Percentiles rank a stretch among this genome's conserved stretches.
Conservation (phyloP, 1,140 invertebrate species). For the Sminthurinus signatus region DNA sequence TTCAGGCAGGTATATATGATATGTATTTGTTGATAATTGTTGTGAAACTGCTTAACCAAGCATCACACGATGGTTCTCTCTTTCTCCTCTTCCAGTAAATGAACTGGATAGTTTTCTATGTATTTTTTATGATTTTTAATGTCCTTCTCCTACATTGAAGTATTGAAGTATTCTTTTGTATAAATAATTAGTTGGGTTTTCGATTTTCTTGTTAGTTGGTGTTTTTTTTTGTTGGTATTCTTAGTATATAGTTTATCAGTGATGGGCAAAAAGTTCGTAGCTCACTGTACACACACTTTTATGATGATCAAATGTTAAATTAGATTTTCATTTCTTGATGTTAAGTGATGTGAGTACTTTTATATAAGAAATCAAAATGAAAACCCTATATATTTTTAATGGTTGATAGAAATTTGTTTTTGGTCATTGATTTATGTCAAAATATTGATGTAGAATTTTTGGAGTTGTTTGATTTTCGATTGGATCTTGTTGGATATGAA, state of each 20-base stretch:
- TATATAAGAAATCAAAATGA: too few relatives aligned
- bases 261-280: too few relatives aligned
- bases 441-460: neutral
- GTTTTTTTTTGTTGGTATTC: too few relatives aligned
- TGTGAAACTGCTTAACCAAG: neutral
- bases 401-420: too few relatives aligned
- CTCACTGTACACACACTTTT: too few relatives aligned
- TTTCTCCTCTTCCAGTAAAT: neutral
- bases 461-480: neutral
- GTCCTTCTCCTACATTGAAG: neutral
- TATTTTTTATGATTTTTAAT: neutral
- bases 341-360: too few relatives aligned
- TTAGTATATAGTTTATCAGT: too few relatives aligned
- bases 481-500: neutral
- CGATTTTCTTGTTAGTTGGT: too few relatives aligned
- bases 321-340: too few relatives aligned
- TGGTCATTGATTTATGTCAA: neutral
- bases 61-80: neutral
- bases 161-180: neutral
- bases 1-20: conserved; percentile 32
- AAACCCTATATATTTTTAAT: too few relatives aligned
- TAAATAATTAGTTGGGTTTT: too few relatives aligned
- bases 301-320: too few relatives aligned
- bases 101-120: neutral
- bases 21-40: conserved; percentile 20